Conservation (phyloP, 2,113 vertebrate genomes). For the Pomatorhinus ruficollis region DNA sequence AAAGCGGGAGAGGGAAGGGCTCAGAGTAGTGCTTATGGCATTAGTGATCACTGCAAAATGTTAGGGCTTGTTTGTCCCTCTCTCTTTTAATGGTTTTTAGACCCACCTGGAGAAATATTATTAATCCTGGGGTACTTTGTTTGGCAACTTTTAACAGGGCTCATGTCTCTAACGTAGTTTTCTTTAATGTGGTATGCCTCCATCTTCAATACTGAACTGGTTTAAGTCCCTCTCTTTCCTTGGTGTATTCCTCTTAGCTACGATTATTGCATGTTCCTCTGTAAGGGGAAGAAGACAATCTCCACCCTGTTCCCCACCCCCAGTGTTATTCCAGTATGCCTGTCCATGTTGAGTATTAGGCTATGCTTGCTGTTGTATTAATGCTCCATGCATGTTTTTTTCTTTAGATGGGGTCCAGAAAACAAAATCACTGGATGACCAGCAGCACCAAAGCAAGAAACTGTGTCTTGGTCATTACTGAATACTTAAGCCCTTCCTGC, state of each 20-base stretch:
- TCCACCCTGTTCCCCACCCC: neutral
- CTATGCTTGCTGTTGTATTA: neutral
- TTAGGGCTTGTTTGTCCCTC: neutral
- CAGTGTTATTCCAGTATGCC: neutral
- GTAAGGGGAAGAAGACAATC: neutral
- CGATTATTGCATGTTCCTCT: neutral
- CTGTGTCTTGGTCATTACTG: slow-evolving; percentile 65
- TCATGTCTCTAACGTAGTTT: neutral
- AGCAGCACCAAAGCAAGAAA: slow-evolving; percentile 71
- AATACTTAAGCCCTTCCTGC: slow-evolving; percentile 10
- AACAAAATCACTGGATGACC: slow-evolving; percentile 50
- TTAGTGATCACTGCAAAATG: neutral
- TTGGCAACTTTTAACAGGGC: neutral
- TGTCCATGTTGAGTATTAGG: neutral
- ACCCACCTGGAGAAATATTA: neutral
- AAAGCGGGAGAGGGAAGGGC: accelerated
- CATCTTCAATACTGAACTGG: neutral
- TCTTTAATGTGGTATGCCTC: neutral
- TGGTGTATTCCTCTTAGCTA: neutral
- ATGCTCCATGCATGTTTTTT: neutral
- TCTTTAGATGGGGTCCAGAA: slow-evolving; percentile 69
- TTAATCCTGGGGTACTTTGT: neutral
- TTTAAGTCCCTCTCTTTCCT: neutral
- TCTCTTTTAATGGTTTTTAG: neutral
- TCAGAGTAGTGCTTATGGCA: neutral